Percentiles rank a stretch among this genome's conserved stretches.
phyloP scores from a whole-genome alignment of 2,888 invertebrate species.

The Callimorpha dominula region DNA sequence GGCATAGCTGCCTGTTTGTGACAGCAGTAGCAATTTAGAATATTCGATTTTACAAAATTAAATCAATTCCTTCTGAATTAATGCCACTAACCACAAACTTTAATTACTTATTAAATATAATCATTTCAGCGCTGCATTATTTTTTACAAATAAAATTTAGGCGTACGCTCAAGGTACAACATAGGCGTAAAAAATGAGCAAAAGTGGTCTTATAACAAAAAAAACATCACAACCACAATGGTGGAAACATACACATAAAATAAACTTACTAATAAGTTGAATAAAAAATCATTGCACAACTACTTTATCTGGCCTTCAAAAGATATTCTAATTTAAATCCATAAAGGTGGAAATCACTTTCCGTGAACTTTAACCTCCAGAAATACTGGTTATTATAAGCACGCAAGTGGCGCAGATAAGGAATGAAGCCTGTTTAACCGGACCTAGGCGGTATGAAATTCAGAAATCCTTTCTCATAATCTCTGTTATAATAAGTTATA shows the following conservation, averaged over 20 bases:
- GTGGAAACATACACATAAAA: neutral
- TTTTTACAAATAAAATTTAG: neutral
- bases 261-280: neutral
- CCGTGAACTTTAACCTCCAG: constrained; percentile 2
- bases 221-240: neutral
- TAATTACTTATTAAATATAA: too few species aligned
- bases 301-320: neutral
- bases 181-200: neutral
- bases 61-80: too few species aligned
- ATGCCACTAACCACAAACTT: too few species aligned
- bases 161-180: too few species aligned
- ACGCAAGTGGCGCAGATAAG: constrained; percentile 6
- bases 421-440: too few species aligned
- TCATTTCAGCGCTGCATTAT: too few species aligned
- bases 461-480: neutral
- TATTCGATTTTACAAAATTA: too few species aligned
- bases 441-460: neutral
- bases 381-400: constrained; percentile 1
- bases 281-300: neutral
- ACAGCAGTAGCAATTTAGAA: too few species aligned
- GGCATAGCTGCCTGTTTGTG: too few species aligned
- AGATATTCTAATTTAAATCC: neutral
- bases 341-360: neutral
- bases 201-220: neutral
- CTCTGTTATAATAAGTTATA: neutral